Conservation (phyloP, 2,113 vertebrate species). For the Perccottus glenii region DNA sequence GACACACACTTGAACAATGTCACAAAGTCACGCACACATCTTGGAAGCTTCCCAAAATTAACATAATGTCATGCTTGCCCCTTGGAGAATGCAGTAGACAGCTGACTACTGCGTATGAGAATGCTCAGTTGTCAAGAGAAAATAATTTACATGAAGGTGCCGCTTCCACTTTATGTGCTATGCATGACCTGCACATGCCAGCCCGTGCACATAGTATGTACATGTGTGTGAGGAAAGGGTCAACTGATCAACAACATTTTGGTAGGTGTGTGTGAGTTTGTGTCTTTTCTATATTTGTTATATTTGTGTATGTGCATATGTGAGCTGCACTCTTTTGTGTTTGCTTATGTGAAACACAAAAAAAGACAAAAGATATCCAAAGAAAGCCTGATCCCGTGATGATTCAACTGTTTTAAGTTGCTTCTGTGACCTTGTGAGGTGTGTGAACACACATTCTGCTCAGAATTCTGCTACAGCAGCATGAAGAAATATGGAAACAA, state of each 20-base stretch:
- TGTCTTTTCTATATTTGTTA: slow-evolving; percentile 34
- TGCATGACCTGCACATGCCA: slow-evolving; percentile 65
- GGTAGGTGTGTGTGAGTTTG: slow-evolving; percentile 48
- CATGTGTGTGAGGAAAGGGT: slow-evolving; percentile 48
- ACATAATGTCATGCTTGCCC: slow-evolving; percentile 66
- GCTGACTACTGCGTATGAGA: slow-evolving; percentile 78
- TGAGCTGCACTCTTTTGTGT: slow-evolving; percentile 23
- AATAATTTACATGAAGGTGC: slow-evolving; percentile 76
- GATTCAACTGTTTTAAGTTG: slow-evolving; percentile 74
- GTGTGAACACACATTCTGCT: slow-evolving; percentile 72
- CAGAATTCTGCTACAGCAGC: slow-evolving; percentile 40
- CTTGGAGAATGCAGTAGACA: slow-evolving; percentile 75
- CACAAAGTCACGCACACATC: slow-evolving; percentile 51
- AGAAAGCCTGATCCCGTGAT: slow-evolving; percentile 68
- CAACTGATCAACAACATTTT: slow-evolving; percentile 36
- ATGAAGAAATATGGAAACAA: slow-evolving; percentile 44
- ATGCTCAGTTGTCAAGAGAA: slow-evolving; percentile 75
- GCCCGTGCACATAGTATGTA: slow-evolving; percentile 49
- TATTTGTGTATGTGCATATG: slow-evolving; percentile 48
- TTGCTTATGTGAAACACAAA: slow-evolving; percentile 22
- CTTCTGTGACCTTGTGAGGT: slow-evolving; percentile 72
- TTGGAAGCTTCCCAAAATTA: slow-evolving; percentile 57
- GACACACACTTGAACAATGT: slow-evolving; percentile 30
- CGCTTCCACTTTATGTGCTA: slow-evolving; percentile 73
- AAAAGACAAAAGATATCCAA: slow-evolving; percentile 41